phyloP scores from a whole-genome alignment of 1,140 invertebrate species.

The Batillaria attramentaria region DNA sequence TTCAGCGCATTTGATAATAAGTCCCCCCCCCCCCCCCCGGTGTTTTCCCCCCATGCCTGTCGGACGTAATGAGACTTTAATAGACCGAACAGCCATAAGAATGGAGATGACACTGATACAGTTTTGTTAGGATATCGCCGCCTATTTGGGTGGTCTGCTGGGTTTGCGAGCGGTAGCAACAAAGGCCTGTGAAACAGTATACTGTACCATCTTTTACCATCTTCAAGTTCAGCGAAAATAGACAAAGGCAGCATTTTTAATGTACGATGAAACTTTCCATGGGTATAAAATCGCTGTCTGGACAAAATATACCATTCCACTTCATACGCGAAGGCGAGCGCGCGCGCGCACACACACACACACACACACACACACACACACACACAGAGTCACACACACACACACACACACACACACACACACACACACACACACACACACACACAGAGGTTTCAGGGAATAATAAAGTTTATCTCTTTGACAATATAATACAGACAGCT shows the following conservation, averaged over 20 bases:
- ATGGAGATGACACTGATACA: too few relatives aligned
- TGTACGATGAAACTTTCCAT: neutral
- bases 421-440: slow-evolving; percentile 12
- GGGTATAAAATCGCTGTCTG: neutral
- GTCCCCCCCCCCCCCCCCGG: too few relatives aligned
- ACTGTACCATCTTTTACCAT: neutral
- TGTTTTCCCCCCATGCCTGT: too few relatives aligned
- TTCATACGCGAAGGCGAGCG: neutral
- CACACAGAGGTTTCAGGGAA: too few relatives aligned
- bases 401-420: slow-evolving; percentile 13
- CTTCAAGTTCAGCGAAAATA: neutral
- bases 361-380: neutral
- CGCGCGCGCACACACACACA: neutral
- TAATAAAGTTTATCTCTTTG: too few relatives aligned
- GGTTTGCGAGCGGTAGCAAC: too few relatives aligned
- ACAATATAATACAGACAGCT: neutral
- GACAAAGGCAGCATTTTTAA: neutral
- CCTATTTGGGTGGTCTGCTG: too few relatives aligned
- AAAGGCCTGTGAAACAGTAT: neutral
- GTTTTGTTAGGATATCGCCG: too few relatives aligned
- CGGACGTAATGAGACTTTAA: too few relatives aligned
- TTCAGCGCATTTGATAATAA: too few relatives aligned
- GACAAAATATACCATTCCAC: neutral
- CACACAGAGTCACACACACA: neutral
- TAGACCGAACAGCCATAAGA: too few relatives aligned